phyloP scores from a whole-genome alignment of 2,888 invertebrate genomes.

The Augochlorella aurata region DNA sequence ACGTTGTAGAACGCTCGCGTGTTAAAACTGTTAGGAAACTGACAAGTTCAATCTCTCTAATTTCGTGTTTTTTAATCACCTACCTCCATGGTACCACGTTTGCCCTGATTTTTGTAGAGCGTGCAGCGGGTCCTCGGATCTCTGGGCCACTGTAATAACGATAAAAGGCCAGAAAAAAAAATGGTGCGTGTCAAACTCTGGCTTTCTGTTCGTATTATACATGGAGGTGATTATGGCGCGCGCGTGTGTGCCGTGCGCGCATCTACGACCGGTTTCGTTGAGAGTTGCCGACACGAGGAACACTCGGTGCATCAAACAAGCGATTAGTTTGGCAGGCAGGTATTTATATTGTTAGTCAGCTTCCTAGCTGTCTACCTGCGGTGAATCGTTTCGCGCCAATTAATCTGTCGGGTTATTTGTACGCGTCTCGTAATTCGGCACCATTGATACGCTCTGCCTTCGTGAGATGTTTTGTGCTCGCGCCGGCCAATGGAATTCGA shows the following conservation, averaged over 20 bases:
- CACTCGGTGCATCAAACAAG: constrained; percentile 23
- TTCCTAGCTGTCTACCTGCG: constrained; percentile 41
- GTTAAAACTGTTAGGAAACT: too few species aligned
- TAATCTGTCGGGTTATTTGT: constrained; percentile 33
- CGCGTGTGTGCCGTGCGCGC: constrained; percentile 1
- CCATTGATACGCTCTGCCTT: constrained; percentile 36
- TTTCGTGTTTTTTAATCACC: background rate
- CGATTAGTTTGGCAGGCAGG: constrained; percentile 44
- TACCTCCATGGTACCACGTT: constrained; percentile 21
- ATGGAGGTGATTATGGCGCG: constrained; percentile 39
- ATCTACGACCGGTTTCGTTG: background rate
- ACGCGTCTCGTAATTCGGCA: constrained; percentile 33
- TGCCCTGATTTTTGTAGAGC: constrained; percentile 32
- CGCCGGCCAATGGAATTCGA: constrained; percentile 3
- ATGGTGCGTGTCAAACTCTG: constrained; percentile 12
- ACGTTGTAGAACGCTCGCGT: too few species aligned
- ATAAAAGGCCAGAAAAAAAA: constrained; percentile 18
- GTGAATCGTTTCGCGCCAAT: constrained; percentile 39
- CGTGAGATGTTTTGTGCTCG: constrained; percentile 21
- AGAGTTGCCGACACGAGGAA: constrained; percentile 27
- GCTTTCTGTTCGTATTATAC: constrained; percentile 22
- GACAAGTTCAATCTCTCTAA: background rate
- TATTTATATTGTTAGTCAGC: constrained; percentile 48
- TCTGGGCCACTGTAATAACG: constrained; percentile 25
- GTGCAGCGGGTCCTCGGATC: constrained; percentile 16